Percentiles rank a stretch among this genome's conserved stretches.
phyloP scores from a whole-genome alignment of 2,888 invertebrate genomes.

The Azorinus chamasolen region DNA sequence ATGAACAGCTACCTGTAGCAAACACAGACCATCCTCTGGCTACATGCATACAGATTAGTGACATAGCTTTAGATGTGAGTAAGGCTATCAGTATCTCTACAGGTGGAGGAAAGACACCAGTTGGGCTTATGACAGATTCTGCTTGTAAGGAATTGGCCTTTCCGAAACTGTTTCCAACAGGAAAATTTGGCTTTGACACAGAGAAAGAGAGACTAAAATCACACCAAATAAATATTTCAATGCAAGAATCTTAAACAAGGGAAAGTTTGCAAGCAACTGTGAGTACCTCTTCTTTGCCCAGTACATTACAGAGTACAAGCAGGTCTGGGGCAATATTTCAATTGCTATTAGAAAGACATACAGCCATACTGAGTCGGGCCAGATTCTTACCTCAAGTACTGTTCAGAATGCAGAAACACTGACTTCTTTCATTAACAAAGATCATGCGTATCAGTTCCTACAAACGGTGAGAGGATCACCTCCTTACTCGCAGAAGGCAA shows the following conservation, averaged over 20 bases:
- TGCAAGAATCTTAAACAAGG: conserved; percentile 38
- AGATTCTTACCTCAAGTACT: conserved; percentile 29
- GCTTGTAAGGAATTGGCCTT: conserved; percentile 49
- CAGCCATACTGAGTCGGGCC: not conserved
- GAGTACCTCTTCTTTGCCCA: conserved; percentile 55
- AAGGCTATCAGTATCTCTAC: conserved; percentile 30
- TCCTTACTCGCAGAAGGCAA: conserved; percentile 64
- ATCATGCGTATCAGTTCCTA: conserved; percentile 58
- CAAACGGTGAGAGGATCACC: conserved; percentile 58
- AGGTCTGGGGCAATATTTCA: conserved; percentile 10
- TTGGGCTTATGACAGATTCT: conserved; percentile 39
- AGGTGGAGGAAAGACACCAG: conserved; percentile 50
- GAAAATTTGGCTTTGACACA: conserved; percentile 54
- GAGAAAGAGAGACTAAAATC: conserved; percentile 29
- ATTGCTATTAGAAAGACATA: conserved; percentile 27
- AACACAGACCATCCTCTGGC: conserved; percentile 16
- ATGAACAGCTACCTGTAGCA: no score
- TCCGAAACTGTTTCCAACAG: conserved; percentile 44
- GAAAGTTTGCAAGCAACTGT: conserved; percentile 43
- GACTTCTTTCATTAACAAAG: conserved; percentile 30
- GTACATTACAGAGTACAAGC: conserved; percentile 46
- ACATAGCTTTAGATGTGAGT: conserved; percentile 46
- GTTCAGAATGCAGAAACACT: conserved; percentile 40
- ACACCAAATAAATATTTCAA: conserved; percentile 58
- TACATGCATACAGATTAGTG: conserved; percentile 45